phyloP scores from a whole-genome alignment of 2,113 vertebrate species.

The Coregonus clupeaformis region DNA sequence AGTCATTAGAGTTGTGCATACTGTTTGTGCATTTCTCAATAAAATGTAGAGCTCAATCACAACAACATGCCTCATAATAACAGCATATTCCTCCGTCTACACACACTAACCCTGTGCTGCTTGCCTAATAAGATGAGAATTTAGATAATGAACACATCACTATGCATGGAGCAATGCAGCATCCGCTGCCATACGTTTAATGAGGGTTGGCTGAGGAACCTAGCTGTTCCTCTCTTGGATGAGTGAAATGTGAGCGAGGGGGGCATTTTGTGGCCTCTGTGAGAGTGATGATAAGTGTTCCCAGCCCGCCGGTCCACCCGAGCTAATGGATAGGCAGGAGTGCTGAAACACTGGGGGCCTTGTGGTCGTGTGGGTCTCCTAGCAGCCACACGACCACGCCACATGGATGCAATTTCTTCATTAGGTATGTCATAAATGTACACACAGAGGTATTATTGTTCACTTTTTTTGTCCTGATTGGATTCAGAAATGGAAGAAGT shows the following conservation, averaged over 20 bases:
- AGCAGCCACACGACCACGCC: slow-evolving; percentile 56
- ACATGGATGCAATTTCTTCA: slow-evolving; percentile 81
- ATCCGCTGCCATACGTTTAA: slow-evolving; percentile 51
- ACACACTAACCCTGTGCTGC: slow-evolving; percentile 55
- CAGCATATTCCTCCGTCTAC: too few species aligned
- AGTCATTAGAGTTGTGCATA: too few species aligned
- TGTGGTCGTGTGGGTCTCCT: slow-evolving; percentile 54
- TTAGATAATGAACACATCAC: slow-evolving; percentile 59
- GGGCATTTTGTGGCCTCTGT: neutral
- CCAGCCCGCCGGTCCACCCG: slow-evolving; percentile 64
- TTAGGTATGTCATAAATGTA: slow-evolving; percentile 78
- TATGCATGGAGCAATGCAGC: slow-evolving; percentile 55
- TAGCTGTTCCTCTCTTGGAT: slow-evolving; percentile 8
- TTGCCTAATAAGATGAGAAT: slow-evolving; percentile 58
- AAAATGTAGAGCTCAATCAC: too few species aligned
- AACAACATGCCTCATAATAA: too few species aligned
- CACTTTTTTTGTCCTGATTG: slow-evolving; percentile 64
- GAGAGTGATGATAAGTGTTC: slow-evolving; percentile 67
- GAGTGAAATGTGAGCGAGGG: neutral
- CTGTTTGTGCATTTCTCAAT: too few species aligned
- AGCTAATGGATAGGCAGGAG: slow-evolving; percentile 67
- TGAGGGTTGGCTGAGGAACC: neutral
- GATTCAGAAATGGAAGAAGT: slow-evolving; percentile 64
- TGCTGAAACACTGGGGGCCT: slow-evolving; percentile 71
- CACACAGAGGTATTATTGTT: slow-evolving; percentile 76